phyloP scores from a whole-genome alignment of 92 coral and sea anemone species.

The Actinostola sp. region DNA sequence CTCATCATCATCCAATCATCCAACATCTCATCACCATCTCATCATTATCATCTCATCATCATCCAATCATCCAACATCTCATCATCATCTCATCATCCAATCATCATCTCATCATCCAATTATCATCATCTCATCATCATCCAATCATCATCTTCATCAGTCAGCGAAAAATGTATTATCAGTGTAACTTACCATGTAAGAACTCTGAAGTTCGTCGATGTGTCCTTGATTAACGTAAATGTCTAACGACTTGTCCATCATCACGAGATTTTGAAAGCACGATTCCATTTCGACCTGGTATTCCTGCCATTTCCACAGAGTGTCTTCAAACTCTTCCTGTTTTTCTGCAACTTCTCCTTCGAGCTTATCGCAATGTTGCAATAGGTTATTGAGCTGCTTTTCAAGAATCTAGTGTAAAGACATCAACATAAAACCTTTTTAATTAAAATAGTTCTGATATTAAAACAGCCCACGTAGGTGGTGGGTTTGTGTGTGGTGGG shows the following conservation, averaged over 20 bases:
- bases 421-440: neutral
- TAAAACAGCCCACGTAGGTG: neutral
- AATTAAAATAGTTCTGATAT: neutral
- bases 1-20: neutral
- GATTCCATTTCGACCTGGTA: slow-evolving; percentile 73
- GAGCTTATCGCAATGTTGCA: slow-evolving; percentile 55
- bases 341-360: slow-evolving; percentile 86
- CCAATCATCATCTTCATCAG: neutral
- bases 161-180: neutral
- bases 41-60: neutral
- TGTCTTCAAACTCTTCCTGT: slow-evolving; percentile 80
- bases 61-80: neutral
- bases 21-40: neutral
- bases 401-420: slow-evolving; percentile 38
- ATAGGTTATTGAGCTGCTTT: slow-evolving; percentile 59
- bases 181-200: slow-evolving; percentile 71
- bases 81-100: neutral
- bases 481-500: too few relatives aligned
- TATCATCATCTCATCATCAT: neutral
- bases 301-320: slow-evolving; percentile 88
- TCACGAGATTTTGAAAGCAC: slow-evolving; percentile 71
- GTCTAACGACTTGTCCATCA: slow-evolving; percentile 80
- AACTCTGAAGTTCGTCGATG: slow-evolving; percentile 67
- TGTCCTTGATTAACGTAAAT: slow-evolving; percentile 65
- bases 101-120: neutral